These are phyloP conservation scores for Cardinalis cardinalis DNA, from an alignment of 2,113 vertebrate species.

Conservation along the genomic window DNA sequence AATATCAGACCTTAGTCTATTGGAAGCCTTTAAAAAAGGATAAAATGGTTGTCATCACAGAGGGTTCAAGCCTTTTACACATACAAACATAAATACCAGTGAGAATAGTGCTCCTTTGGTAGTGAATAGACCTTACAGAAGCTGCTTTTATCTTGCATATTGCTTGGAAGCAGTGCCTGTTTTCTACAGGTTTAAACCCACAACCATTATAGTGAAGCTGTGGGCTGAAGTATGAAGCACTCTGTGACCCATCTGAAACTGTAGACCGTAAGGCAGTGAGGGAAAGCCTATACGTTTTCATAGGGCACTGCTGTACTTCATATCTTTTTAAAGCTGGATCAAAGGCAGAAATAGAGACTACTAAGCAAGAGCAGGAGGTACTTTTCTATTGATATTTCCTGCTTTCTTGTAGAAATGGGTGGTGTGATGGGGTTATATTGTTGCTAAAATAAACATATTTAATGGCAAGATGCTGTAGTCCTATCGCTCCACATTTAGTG, in stretches of 20 bases:
- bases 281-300: not conserved
- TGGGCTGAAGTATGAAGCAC: not conserved
- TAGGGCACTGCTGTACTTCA: not conserved
- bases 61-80: not conserved
- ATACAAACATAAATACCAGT: not conserved
- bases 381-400: not conserved
- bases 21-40: not conserved
- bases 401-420: slow-evolving; percentile 1
- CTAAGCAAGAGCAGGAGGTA: not conserved
- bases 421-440: not conserved
- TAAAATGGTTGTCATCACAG: not conserved
- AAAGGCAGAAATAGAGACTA: not conserved
- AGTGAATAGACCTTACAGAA: not conserved
- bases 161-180: not conserved
- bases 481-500: not conserved
- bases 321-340: not conserved
- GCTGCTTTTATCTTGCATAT: not conserved
- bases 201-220: not conserved
- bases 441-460: not conserved
- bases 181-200: not conserved
- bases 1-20: not conserved
- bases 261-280: not conserved
- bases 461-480: not conserved
- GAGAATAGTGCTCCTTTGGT: not conserved
- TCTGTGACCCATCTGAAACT: not conserved